Evolutionary conservation across 2,797 vertebrate species (phyloP).

Genomic region (Syngnathus rostellatus): DNA sequence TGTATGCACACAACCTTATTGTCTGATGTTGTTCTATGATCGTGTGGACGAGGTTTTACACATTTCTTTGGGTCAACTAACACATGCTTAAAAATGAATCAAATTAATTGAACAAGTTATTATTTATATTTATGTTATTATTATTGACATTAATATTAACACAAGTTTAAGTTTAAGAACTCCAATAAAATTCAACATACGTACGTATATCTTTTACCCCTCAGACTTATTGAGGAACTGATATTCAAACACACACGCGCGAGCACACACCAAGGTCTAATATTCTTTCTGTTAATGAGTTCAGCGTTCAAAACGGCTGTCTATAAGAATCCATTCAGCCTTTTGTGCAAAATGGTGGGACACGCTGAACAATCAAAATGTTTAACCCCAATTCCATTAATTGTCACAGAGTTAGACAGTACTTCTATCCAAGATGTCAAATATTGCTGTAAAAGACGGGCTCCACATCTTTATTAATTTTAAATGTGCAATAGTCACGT

Average conservation of each 20-base stretch:
- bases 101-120: background rate
- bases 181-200: background rate
- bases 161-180: background rate
- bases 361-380: background rate
- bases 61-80: background rate
- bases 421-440: background rate
- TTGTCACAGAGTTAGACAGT: background rate
- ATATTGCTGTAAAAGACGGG: background rate
- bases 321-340: no score
- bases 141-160: background rate
- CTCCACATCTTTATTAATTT: constrained; percentile 27
- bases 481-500: constrained; percentile 56
- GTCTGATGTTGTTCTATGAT: background rate
- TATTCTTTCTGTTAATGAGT: no score
- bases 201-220: background rate
- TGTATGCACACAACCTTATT: background rate
- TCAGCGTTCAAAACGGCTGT: no score
- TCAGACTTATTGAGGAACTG: background rate
- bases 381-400: background rate
- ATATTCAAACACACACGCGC: no score
- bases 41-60: background rate
- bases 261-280: no score
- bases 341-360: background rate
- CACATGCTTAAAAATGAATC: background rate
- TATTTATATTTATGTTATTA: background rate